Base-by-base conservation (phyloP, 2,797 vertebrate genomes). In the Aeoliscus strigatus region DNA sequence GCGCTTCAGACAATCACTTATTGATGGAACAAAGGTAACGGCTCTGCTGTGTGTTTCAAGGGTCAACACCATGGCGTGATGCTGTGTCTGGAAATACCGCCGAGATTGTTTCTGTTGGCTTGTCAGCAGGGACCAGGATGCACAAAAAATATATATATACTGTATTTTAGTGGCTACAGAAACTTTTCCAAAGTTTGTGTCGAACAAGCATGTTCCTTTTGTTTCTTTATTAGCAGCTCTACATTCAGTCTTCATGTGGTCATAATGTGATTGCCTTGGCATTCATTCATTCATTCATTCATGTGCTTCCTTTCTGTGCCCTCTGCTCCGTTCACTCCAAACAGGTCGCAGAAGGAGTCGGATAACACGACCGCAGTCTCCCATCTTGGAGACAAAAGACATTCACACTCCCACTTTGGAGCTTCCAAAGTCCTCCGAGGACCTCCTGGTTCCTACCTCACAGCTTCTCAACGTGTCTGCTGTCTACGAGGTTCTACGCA, bases 401-500 rank as follows among this genome's bases (percentile, higher is more conserved):
- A 86, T 97, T 73, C 93, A 93, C 8, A 69, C 79, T 23, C 93
- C 94, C 8, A 69, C 79, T 23, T 85, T 98, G 86, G 91, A 92
- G 32, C 91, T 94, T 56, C 95, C 94, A 50, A 94, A 93, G 86
- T 91, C 93, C 69, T 97, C 94, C 6, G 94, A 96, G 77, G 94
- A 98, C 83, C 89, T 96, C 73, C 86, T 94, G 88, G 86, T 98
- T 81, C 87, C 91, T 68, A 87, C 86, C 36, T 91, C 90, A 61
- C 92, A 94, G 81, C 89, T 98, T 66, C 92, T 98, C 84, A 93
- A 92, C 56, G 90, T 91, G 13, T 90, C 91, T 34, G 93, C 94
- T 32, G 87, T 98, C 75, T 96, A 94, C 27, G 94, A 98, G 85
- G 94, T 97, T 63, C 92, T 98, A 26, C 89, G 92, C 78, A 94